Conservation (phyloP, 2,797 vertebrate genomes). For the Thamnophis elegans region DNA sequence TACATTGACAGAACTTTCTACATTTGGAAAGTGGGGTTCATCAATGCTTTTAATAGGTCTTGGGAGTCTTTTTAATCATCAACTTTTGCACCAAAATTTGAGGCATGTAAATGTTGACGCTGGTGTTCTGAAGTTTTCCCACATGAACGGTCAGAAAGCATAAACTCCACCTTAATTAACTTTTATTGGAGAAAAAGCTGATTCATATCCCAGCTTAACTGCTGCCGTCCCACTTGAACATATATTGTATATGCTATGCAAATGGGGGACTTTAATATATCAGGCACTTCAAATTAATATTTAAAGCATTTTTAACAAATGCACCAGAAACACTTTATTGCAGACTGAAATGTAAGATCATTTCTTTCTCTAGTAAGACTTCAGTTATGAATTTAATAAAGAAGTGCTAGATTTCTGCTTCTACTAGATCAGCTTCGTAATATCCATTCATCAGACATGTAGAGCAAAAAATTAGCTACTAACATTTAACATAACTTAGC, state of each 20-base stretch:
- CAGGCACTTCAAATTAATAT: constrained; percentile 46
- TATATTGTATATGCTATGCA: constrained; percentile 16
- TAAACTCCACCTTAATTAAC: background rate
- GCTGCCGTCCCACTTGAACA: background rate
- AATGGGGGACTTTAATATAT: constrained; percentile 13
- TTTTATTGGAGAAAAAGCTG: constrained; percentile 14
- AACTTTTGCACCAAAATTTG: background rate
- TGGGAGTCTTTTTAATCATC: background rate
- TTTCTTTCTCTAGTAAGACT: constrained; percentile 22
- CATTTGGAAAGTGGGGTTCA: background rate
- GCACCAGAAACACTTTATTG: background rate
- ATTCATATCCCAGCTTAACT: constrained; percentile 21
- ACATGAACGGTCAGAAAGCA: constrained; percentile 8
- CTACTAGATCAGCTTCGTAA: background rate
- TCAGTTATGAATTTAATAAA: constrained; percentile 33
- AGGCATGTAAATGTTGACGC: background rate
- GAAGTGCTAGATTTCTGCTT: background rate
- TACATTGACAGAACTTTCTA: background rate
- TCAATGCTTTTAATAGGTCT: background rate
- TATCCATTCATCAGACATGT: constrained; percentile 5
- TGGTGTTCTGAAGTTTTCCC: background rate
- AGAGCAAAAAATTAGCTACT: background rate
- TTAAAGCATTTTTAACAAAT: constrained; percentile 32
- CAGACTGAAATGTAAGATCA: constrained; percentile 22
- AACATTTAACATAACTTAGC: background rate